Base-by-base conservation (phyloP, 2,888 invertebrate genomes). In the Merodon equestris region DNA sequence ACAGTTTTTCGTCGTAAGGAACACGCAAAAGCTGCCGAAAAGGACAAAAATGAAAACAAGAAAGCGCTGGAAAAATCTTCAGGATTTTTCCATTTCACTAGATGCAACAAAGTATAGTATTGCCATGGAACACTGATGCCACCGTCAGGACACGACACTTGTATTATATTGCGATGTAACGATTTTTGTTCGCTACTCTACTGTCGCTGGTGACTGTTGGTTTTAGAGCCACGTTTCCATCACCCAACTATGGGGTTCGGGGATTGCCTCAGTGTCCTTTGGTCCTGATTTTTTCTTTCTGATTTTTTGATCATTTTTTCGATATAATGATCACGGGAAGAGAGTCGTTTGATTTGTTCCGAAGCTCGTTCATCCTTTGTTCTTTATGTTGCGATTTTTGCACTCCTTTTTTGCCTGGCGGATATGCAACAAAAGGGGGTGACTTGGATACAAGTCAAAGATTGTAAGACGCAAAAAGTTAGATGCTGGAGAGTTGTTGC, bases 331-430 rank as follows among this genome's bases (percentile, higher is more conserved):
- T 70, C 74, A 79, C 74, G 74, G 79, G 74, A 79, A 79, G 68
- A 73, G 58, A 79, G 74, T 79, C 79, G 70, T 79, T 79, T 79
- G 74, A 79, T 74, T 79, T 74, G 73, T 73, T 74, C 77, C 68
- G 64, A 79, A 79, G 68, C 74, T 74, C 74, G 74, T 79, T 58
- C 63, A 42, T 68, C 54, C 74, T 70, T 74, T 70, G 68, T 79
- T 64, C 57, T 70, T 63, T 74, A 50, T 54, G 50, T 58, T 58
- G 48, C 44, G 14, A 12, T n/a, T 51, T 18, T 27, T 7, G 27
- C 27, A 4, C 10, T 7, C 40, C 9, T 9, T 9, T 45, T 19
- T 63, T 61, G 50, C 42, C 36, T 36, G 44, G 53, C 47, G 53
- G 66, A 60, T 60, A 17, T 48, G 56, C 7, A 7, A 27, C 27